A percentile compares a stretch with the other conserved stretches of the same genome.
These are phyloP conservation scores for Dasysyrphus tricinctus DNA, from an alignment of 2,888 invertebrate genomes.

Conservation along the genomic window DNA sequence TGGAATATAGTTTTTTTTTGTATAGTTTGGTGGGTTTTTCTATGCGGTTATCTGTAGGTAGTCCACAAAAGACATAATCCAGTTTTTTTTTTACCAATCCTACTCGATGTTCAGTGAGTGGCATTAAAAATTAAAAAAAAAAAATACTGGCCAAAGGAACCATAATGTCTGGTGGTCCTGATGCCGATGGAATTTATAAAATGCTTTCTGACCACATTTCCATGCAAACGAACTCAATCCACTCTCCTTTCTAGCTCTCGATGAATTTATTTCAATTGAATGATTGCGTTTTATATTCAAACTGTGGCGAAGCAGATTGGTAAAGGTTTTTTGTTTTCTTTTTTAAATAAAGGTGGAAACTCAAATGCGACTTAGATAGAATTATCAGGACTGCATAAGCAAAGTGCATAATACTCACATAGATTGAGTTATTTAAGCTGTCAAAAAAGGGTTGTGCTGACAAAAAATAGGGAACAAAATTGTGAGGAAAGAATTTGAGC, in stretches of 20 bases:
- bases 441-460: neutral
- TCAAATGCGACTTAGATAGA: neutral
- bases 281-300: slow-evolving; percentile 41
- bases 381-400: neutral
- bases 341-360: neutral
- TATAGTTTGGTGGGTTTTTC: slow-evolving; percentile 10
- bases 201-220: slow-evolving; percentile 64
- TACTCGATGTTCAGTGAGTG: slow-evolving; percentile 25
- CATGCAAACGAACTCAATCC: slow-evolving; percentile 61
- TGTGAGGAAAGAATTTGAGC: too few relatives aligned
- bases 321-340: neutral
- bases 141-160: slow-evolving; percentile 25
- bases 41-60: slow-evolving; percentile 41
- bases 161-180: slow-evolving; percentile 17
- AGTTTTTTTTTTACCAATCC: slow-evolving; percentile 11
- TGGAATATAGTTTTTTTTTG: slow-evolving; percentile 33
- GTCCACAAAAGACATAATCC: slow-evolving; percentile 51
- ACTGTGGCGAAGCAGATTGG: neutral
- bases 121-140: neutral
- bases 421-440: neutral
- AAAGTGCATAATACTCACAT: neutral
- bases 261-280: slow-evolving; percentile 67
- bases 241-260: slow-evolving; percentile 2
- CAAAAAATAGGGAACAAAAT: too few relatives aligned
- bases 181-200: slow-evolving; percentile 56